These are phyloP conservation scores for Megastigmus dorsalis DNA, from an alignment of 2,888 invertebrate genomes.

Conservation along the genomic window DNA sequence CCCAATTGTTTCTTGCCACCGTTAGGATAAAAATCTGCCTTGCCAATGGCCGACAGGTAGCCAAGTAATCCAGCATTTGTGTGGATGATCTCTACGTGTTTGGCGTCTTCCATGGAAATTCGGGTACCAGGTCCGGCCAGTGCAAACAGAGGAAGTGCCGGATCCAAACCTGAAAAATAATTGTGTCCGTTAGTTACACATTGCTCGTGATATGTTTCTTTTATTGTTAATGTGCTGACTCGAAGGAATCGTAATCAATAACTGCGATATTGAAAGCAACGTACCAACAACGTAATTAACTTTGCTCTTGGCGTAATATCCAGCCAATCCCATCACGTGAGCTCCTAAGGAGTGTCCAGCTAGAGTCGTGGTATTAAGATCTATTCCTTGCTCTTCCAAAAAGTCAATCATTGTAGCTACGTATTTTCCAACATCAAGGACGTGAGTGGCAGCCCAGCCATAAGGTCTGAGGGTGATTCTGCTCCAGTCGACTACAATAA, in stretches of 20 bases:
- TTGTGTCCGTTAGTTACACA: no score
- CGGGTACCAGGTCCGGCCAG: slow-evolving; percentile 63
- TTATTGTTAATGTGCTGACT: no score
- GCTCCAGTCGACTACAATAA: slow-evolving; percentile 68
- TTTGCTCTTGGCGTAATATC: slow-evolving; percentile 56
- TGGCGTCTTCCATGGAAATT: slow-evolving; percentile 69
- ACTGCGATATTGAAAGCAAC: not conserved
- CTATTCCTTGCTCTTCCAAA: slow-evolving; percentile 58
- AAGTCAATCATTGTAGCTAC: slow-evolving; percentile 65
- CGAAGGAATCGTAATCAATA: no score
- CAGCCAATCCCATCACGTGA: slow-evolving; percentile 66
- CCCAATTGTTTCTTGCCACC: slow-evolving; percentile 70
- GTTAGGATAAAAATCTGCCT: slow-evolving; percentile 73
- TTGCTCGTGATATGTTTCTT: no score
- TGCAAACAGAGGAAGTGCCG: slow-evolving; percentile 70
- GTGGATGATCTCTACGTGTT: slow-evolving; percentile 72
- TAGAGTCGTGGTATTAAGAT: slow-evolving; percentile 59
- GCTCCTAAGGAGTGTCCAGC: slow-evolving; percentile 69
- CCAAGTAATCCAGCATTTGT: slow-evolving; percentile 70
- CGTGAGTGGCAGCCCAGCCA: slow-evolving; percentile 57
- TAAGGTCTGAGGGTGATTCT: slow-evolving; percentile 58
- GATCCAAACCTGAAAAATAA: slow-evolving; percentile 69
- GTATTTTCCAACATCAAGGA: slow-evolving; percentile 58
- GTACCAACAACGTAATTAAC: slow-evolving; percentile 64
- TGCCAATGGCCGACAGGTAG: slow-evolving; percentile 65